A percentile compares a stretch with the other conserved stretches of the same genome.
These are phyloP conservation scores for Neria commutata DNA, from an alignment of 2,888 invertebrate species.

Conservation along the genomic window DNA sequence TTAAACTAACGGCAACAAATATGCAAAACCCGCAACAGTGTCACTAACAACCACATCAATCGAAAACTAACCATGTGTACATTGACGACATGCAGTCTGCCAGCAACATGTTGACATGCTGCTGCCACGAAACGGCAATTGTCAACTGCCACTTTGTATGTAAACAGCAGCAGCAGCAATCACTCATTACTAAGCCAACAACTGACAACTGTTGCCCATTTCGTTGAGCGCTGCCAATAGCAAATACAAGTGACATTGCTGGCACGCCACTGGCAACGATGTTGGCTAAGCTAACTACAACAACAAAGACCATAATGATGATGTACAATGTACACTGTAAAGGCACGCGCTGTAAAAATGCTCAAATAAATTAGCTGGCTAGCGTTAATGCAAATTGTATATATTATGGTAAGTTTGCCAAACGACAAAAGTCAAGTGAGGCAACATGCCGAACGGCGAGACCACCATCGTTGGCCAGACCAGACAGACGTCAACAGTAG, in stretches of 20 bases:
- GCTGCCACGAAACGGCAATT: neutral
- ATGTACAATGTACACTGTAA: neutral
- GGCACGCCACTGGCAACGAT: too few relatives aligned
- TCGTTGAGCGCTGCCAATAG: too few relatives aligned
- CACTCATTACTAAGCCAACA: neutral
- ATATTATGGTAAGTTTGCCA: neutral
- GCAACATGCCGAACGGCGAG: too few relatives aligned
- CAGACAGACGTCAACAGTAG: neutral
- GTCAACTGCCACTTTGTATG: neutral
- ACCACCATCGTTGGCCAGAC: too few relatives aligned
- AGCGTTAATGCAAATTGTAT: constrained; percentile 11
- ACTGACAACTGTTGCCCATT: neutral
- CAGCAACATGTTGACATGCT: neutral
- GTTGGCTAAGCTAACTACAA: too few relatives aligned
- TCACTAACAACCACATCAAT: neutral
- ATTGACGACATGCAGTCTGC: neutral
- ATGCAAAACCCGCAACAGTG: neutral
- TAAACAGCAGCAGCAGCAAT: neutral
- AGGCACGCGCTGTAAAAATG: constrained; percentile 10
- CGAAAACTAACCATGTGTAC: neutral
- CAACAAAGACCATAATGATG: too few relatives aligned
- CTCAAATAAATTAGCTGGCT: constrained; percentile 13
- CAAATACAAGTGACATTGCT: too few relatives aligned
- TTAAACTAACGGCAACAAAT: too few relatives aligned
- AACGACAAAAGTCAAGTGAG: too few relatives aligned